Percentiles rank a stretch among this genome's conserved stretches.
Evolutionary conservation across 1,140 invertebrate genomes (phyloP).

Genomic region (Anastrepha obliqua): DNA sequence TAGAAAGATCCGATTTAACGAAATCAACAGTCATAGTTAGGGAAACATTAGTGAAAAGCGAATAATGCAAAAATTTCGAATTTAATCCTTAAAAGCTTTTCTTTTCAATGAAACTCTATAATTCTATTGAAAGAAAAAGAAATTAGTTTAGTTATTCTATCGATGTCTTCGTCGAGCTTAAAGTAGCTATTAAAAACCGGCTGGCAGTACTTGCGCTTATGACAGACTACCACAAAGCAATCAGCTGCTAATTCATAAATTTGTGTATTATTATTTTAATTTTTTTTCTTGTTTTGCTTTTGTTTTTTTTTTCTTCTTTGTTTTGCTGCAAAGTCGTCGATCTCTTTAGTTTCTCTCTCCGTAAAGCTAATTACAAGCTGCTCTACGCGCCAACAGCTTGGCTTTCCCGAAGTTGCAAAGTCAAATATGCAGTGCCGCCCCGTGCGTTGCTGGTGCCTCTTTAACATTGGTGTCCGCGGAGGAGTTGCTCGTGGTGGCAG

Average conservation of each 20-base stretch:
- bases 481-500: constrained; percentile 8
- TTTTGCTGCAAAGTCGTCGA: constrained; percentile 15
- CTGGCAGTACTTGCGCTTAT: constrained; percentile 17
- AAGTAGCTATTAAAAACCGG: background rate
- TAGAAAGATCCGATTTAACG: no score
- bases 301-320: constrained; percentile 58
- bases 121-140: background rate
- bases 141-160: background rate
- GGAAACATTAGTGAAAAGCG: no score
- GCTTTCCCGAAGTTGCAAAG: background rate
- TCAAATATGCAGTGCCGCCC: constrained; percentile 5
- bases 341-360: constrained; percentile 48
- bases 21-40: no score
- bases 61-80: no score
- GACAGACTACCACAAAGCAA: background rate
- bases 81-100: no score
- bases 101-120: no score
- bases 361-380: background rate
- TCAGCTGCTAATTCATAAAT: background rate
- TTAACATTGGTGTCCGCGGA: background rate
- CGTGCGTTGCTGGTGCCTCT: background rate
- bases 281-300: constrained; percentile 58
- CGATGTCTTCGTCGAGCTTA: constrained; percentile 4
- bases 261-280: background rate
- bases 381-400: background rate